Base-by-base conservation (phyloP, 2,888 invertebrate genomes). In the Anticlea derivata region DNA sequence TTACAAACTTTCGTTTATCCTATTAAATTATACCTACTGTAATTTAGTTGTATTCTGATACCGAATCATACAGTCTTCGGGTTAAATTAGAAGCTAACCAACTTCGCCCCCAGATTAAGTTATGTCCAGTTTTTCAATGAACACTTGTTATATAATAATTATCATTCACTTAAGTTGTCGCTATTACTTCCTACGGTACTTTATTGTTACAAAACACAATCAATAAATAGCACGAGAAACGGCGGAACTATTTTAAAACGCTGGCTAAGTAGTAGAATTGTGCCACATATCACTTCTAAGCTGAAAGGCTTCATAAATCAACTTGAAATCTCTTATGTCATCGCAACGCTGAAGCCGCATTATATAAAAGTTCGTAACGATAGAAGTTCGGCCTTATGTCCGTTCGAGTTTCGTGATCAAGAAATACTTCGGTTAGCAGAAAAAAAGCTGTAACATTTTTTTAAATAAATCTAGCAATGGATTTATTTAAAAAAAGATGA, bases 351-450 rank as follows among this genome's bases (percentile, higher is more conserved):
- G 65, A 70, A 74, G 70, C 72, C 74, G 71, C 75, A 74, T 77
- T 82, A 76, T 76, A 78, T 75, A 78, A 81, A 84, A 79, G 70
- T 83, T 83, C 50, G 66, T 82, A 83, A 83, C 83, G 81, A 80
- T 77, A 70, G 69, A 84, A 85, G 75, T 85, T 83, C 64, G 66
- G 62, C 68, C 72, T 67, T 73, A 71, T 78, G 78, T 73, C 75
- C 71, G 65, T 68, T 70, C 65, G 51, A 67, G 71, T 61, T 39
- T 44, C 39, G 37, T 10, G 30, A 20, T 33, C 39, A 26, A 34
- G 5, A 11, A 10, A 8, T 37, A 12, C 37, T 41, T 31, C 23
- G 22, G 41, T 12, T 31, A 23, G 13, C 31, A 20, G 31, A 13
- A 23, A 13, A 29, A 10, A 29, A 40, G 40, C 11, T 12, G 10